Base-by-base conservation (phyloP, 2,888 invertebrate species). In the Muscina levida region DNA sequence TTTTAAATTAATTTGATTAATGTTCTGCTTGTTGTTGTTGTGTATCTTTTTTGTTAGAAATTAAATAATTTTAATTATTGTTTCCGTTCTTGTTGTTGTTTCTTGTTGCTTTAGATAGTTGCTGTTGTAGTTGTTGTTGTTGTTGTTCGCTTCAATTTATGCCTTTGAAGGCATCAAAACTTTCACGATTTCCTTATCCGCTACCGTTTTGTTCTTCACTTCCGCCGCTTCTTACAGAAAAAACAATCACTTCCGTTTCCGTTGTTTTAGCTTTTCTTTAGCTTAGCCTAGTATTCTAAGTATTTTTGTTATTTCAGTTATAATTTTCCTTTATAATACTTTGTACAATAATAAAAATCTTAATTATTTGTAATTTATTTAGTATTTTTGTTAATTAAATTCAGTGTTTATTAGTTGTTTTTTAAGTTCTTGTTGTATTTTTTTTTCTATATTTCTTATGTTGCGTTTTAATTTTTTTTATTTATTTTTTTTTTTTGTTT, bases 401-500 rank as follows among this genome's bases (percentile, higher is more conserved):
- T 81, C 81, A 82, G 70, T 82, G 66, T 74, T 78, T 71, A 77
- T 76, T 31, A 31, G 53, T 84, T 85, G 83, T 15, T 65, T 80
- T 56, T 83, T 82, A 82, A 73, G 59, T 77, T 62, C 75, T 72
- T 79, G 79, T 79, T 75, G 51, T 83, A 77, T 78, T 37, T 70
- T 65, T 26, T 82, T n/a, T n/a, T n/a, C n/a, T n/a, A n/a, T n/a
- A n/a, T n/a, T 76, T 83, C 80, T 79, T 72, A 79, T 82, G 85
- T 83, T 78, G 78, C 76, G 74, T 73, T 74, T 77, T 82, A 85
- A 85, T 85, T 82, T 79, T 79, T 75, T 70, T 68, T 77, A 84
- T 83, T 83, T 72, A 83, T 82, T 78, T 85, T 87, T 86, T 87
- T 86, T 88, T 88, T 88, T 84, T 85, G 85, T 81, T 79, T 75